Evolutionary conservation across 2,113 vertebrate species (phyloP).

Genomic region (Centropus unirufus): DNA sequence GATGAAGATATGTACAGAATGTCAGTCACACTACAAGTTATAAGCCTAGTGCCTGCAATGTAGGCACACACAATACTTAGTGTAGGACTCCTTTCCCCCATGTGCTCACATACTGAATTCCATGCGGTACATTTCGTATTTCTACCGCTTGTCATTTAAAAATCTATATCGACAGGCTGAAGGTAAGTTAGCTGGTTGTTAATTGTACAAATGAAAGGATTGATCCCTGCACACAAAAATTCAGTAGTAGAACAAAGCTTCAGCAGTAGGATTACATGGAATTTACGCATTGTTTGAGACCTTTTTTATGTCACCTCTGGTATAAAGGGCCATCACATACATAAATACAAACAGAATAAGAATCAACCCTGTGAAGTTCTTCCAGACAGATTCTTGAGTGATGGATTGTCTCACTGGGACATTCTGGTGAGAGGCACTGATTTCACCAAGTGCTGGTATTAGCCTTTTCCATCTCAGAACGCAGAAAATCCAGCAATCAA

Average conservation of each 20-base stretch:
- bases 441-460: neutral
- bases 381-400: neutral
- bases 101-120: neutral
- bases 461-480: neutral
- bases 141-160: neutral
- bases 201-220: neutral
- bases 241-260: neutral
- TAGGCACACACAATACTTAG: neutral
- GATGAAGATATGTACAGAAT: conserved; percentile 14
- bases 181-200: neutral
- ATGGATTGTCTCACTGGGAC: neutral
- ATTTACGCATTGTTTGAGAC: neutral
- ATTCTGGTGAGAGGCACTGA: neutral
- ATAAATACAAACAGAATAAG: neutral
- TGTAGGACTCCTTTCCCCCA: neutral
- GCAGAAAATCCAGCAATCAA: neutral
- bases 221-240: neutral
- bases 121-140: neutral
- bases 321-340: neutral
- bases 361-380: neutral
- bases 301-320: neutral
- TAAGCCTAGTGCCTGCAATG: neutral
- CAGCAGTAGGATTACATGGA: neutral
- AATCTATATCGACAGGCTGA: neutral
- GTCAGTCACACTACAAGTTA: neutral